A percentile compares a stretch with the other conserved stretches of the same genome.
phyloP scores from a whole-genome alignment of 2,888 invertebrate genomes.

The Drosophila pseudotakahashii region DNA sequence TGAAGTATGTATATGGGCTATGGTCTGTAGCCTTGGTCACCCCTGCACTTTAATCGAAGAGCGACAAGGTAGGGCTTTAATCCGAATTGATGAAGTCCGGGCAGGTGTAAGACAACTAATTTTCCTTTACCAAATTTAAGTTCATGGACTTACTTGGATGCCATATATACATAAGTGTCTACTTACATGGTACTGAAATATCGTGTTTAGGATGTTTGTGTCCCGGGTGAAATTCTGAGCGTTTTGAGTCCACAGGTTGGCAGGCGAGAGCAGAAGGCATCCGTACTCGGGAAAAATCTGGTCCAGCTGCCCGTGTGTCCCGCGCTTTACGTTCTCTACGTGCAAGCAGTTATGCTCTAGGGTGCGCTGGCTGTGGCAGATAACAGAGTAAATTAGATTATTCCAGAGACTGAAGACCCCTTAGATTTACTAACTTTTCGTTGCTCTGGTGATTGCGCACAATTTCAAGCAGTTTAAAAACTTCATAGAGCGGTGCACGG shows the following conservation, averaged over 20 bases:
- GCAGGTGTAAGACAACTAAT: too few relatives aligned
- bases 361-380: constrained; percentile 87
- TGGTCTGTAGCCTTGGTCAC: not conserved
- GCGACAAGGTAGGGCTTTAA: too few relatives aligned
- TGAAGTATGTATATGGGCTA: not conserved
- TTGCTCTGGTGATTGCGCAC: constrained; percentile 89
- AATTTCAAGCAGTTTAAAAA: constrained; percentile 93
- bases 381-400: constrained; percentile 30
- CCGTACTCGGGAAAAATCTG: constrained; percentile 94
- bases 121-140: too few relatives aligned
- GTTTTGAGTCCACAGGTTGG: constrained; percentile 96
- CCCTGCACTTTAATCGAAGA: too few relatives aligned
- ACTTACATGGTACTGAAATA: constrained; percentile 92
- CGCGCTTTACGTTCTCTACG: constrained; percentile 90
- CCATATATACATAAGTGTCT: not conserved
- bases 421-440: constrained; percentile 75
- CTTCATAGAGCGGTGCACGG: constrained; percentile 94
- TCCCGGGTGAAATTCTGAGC: constrained; percentile 91
- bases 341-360: constrained; percentile 93
- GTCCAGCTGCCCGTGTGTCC: constrained; percentile 85
- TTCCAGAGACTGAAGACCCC: not conserved
- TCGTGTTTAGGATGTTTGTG: constrained; percentile 91
- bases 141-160: not conserved
- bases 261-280: constrained; percentile 96
- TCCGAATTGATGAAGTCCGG: too few relatives aligned